Base-by-base conservation (phyloP, 2,888 invertebrate genomes). In the Cerastis rubricosa region DNA sequence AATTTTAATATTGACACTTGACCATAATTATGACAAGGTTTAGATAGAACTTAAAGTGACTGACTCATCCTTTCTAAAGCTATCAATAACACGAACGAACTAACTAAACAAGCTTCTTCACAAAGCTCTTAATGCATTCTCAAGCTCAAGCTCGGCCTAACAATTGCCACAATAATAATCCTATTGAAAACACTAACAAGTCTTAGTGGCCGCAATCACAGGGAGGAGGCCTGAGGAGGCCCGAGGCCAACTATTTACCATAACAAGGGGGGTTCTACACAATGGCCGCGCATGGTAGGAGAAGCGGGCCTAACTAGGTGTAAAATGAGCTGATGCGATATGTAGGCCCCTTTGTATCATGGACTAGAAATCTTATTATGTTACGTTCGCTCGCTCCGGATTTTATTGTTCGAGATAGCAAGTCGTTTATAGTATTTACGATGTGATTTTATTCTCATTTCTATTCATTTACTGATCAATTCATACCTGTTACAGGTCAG, bases 271-370 rank as follows among this genome's bases (percentile, higher is more conserved):
- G 87, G 89, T 75, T 81, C 57, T 47, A 82, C 83, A 88, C 88
- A 88, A 88, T 88, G 73, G 81, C 63, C 70, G 64, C 78, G 85
- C 78, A 68, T 80, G 78, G 89, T 83, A 83, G 86, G 87, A 90
- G 91, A 90, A 91, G 90, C 89, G 91, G 89, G 92, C 91, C 90
- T 94, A 94, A 95, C 95, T 93, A 94, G 92, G 94, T 95, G 95
- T 95, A 94, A 94, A 95, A 93, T 92, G 92, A 93, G 92, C 90
- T 89, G 88, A 85, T 76, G 70, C 81, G 87, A 82, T 84, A 80
- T 88, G 88, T 88, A 87, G 80, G 78, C 87, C 87, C 88, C 88
- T 91, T 91, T 91, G 90, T 90, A 76, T 79, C 67, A 67, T 72
- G 74, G 67, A 84, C 82, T 85, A 86, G 87, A 86, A 86, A 85